Conservation (phyloP, 2,888 invertebrate species). For the Drosophila prolongata region DNA sequence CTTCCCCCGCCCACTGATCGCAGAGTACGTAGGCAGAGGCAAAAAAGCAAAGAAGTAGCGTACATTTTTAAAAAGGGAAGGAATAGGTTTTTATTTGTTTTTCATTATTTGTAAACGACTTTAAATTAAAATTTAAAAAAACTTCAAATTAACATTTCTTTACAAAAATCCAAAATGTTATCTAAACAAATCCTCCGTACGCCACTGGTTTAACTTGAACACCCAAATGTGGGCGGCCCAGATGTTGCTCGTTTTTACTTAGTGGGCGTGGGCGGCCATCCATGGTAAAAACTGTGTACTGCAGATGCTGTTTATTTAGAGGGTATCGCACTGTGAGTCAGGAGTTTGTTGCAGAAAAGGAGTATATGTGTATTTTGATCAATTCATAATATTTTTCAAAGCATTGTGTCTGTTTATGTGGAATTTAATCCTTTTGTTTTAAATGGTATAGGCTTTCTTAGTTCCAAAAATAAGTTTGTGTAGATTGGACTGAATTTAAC, state of each 20-base stretch:
- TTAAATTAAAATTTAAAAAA: no score
- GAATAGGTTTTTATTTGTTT: no score
- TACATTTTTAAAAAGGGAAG: no score
- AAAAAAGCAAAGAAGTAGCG: neutral
- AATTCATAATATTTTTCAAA: no score
- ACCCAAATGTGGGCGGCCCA: conserved; percentile 37
- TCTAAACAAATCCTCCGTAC: neutral
- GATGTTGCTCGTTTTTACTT: conserved; percentile 15
- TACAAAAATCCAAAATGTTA: neutral
- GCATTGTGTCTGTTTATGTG: no score
- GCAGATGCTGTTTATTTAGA: conserved; percentile 26
- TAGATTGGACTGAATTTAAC: no score
- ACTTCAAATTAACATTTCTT: no score
- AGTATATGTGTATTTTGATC: no score
- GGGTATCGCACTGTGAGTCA: conserved; percentile 3
- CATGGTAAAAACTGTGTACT: conserved; percentile 10
- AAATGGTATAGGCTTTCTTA: no score
- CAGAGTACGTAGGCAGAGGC: conserved; percentile 24
- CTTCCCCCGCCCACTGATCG: conserved; percentile 26
- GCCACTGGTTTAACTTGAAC: conserved; percentile 25
- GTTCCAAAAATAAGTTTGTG: neutral
- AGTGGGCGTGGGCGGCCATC: conserved; percentile 31
- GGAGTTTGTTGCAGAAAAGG: neutral
- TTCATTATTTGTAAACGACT: no score
- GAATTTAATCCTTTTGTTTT: no score